Conservation (phyloP, 2,888 invertebrate species). For the Ormyrus thymus region DNA sequence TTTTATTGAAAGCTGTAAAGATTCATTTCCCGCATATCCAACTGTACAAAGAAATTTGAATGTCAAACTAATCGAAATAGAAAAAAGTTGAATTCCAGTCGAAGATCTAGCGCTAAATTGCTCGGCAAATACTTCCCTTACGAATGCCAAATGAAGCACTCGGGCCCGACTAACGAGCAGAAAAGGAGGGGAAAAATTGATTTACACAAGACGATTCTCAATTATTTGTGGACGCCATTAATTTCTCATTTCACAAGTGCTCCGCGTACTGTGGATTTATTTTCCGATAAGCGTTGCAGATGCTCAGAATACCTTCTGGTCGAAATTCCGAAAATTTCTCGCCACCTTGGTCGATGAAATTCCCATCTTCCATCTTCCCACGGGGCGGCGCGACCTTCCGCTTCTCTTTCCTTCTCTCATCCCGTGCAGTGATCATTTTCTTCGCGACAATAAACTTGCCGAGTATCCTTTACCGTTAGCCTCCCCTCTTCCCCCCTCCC, state of each 20-base stretch:
- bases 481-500: background rate
- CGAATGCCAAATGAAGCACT: too few relatives aligned
- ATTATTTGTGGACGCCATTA: constrained; percentile 42
- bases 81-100: too few relatives aligned
- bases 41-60: too few relatives aligned
- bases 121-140: too few relatives aligned
- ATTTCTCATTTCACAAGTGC: constrained; percentile 45
- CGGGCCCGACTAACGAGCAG: background rate
- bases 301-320: constrained; percentile 50
- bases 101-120: too few relatives aligned
- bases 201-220: constrained; percentile 18
- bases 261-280: constrained; percentile 39
- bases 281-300: constrained; percentile 51
- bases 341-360: constrained; percentile 50
- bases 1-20: too few relatives aligned
- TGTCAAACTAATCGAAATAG: too few relatives aligned
- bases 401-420: constrained; percentile 27
- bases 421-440: constrained; percentile 34
- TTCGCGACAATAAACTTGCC: constrained; percentile 44
- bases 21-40: too few relatives aligned
- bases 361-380: constrained; percentile 49
- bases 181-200: background rate
- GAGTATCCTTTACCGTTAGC: constrained; percentile 37
- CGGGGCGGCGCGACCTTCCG: constrained; percentile 20
- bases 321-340: constrained; percentile 55